Evolutionary conservation across 2,113 vertebrate genomes (phyloP), one percentile per base, ranked within the genome.

Genomic region (Solenodon paradoxus): DNA sequence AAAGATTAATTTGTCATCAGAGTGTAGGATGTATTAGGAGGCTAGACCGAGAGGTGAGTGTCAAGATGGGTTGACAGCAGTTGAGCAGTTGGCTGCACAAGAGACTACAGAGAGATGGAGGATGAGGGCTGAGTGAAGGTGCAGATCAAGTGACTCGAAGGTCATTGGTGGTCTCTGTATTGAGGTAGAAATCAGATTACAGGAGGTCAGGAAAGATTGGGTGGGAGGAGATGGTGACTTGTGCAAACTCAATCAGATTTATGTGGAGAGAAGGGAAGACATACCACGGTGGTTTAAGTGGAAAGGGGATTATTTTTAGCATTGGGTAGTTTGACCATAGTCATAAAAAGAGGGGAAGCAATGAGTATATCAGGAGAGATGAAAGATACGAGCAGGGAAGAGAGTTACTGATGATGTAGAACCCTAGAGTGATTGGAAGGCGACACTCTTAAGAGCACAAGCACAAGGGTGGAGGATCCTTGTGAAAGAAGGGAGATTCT

Each of bases 211-310:
- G 74, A 47, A 75, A 45, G 64, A 17, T 6, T 24, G 7, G 3
- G 13, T 20, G 15, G 32, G 28, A 51, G n/a, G 35, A 51, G 40
- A 49, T 30, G 17, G 77, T 28, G 61, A 53, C 4, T 30, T 20
- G 49, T 55, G 2, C 30, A 38, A 59, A 30, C 13, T 64, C 20
- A 16, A 35, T 68, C 42, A 63, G 9, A 42, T 9, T 47, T n/a
- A 30, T 28, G 7, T 24, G 51, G 88, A 88, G 22, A 51, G 40
- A 66, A 51, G 19, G 51, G 26, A 59, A 59, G 82, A 79, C 32
- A 26, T 1, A 4, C 30, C 26, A 13, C 19, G 40, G 59, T 20
- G 9, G 22, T 1, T 0, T n/a, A 22, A 32, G 16, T n/a, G 20
- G 47, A 15, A 77, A 47, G 38, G 71, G 30, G n/a, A 4, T 2